Percentiles rank a stretch among this genome's conserved stretches.
Conservation (phyloP, 2,888 invertebrate species). For the Sminthurinus aureus region DNA sequence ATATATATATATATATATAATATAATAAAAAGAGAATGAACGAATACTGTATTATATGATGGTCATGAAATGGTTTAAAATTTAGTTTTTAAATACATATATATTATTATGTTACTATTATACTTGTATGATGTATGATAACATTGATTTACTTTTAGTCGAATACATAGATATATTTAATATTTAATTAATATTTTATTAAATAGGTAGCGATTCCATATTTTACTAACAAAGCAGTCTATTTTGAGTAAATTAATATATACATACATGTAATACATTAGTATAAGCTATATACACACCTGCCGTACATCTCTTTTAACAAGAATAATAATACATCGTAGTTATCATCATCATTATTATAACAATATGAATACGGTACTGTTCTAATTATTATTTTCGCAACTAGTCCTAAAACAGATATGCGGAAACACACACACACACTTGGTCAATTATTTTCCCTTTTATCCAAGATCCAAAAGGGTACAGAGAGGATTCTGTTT, state of each 20-base stretch:
- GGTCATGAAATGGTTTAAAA: conserved; percentile 3
- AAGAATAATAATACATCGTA: not conserved
- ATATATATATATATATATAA: not conserved
- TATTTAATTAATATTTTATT: not conserved
- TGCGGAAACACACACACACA: no score
- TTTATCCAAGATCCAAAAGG: no score
- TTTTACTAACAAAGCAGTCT: conserved; percentile 19
- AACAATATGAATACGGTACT: no score
- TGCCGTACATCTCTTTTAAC: not conserved
- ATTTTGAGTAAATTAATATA: not conserved
- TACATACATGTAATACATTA: not conserved
- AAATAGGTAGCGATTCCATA: not conserved
- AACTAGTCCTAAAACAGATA: conserved; percentile 15
- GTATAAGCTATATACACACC: not conserved
- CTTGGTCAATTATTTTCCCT: no score
- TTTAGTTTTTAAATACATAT: conserved; percentile 5
- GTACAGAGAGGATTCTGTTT: conserved; percentile 7
- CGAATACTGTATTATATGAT: not conserved
- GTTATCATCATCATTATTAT: conserved; percentile 4
- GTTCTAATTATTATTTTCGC: conserved; percentile 20
- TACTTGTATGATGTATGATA: not conserved
- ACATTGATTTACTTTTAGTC: not conserved
- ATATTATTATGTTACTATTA: not conserved
- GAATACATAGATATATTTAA: no score
- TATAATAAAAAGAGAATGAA: not conserved